These are phyloP conservation scores for Platycnemis pennipes DNA, from an alignment of 2,888 invertebrate species.

Conservation along the genomic window DNA sequence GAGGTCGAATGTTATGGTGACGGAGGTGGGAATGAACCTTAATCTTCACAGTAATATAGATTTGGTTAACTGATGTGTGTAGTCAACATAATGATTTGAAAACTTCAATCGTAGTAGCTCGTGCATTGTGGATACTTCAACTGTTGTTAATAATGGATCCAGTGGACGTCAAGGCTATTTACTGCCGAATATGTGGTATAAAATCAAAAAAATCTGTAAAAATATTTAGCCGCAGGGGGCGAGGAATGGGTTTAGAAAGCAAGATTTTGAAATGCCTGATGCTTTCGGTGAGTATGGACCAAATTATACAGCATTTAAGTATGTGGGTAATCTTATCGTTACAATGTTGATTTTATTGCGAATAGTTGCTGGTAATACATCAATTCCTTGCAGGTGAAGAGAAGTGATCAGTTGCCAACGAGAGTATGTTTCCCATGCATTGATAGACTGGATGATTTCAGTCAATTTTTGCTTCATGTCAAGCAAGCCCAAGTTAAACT, in stretches of 20 bases:
- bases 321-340: neutral
- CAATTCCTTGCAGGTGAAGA: neutral
- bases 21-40: neutral
- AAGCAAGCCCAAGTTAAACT: constrained; percentile 51
- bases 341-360: too few relatives aligned
- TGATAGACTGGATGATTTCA: constrained; percentile 52
- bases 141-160: neutral
- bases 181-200: constrained; percentile 40
- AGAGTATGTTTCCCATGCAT: constrained; percentile 46
- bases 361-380: neutral
- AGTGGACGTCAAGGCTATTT: neutral
- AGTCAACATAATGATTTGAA: neutral
- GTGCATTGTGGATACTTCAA: neutral
- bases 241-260: constrained; percentile 38
- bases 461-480: constrained; percentile 22
- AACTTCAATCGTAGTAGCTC: neutral
- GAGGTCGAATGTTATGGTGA: neutral
- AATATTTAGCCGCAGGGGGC: constrained; percentile 43
- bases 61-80: neutral
- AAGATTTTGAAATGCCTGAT: constrained; percentile 49
- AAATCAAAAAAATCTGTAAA: constrained; percentile 39
- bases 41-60: neutral
- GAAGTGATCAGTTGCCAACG: constrained; percentile 41
- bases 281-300: constrained; percentile 23
- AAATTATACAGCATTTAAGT: neutral